phyloP scores from a whole-genome alignment of 2,888 invertebrate genomes.

The Caenorhabditis macrosperma region DNA sequence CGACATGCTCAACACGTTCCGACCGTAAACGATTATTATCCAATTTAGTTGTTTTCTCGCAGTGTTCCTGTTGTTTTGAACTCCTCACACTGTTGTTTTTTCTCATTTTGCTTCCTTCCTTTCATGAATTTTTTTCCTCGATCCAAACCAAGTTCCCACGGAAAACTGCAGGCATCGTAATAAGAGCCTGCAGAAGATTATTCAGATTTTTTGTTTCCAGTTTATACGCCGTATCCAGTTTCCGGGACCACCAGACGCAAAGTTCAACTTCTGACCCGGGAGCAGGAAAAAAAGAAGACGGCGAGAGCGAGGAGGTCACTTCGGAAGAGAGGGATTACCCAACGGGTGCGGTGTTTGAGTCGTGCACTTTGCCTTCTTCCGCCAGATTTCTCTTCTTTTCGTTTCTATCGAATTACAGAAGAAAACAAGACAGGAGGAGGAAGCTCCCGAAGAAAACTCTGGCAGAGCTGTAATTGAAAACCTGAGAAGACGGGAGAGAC shows the following conservation, averaged over 20 bases:
- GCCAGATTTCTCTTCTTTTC: constrained; percentile 13
- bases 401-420: constrained; percentile 31
- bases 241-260: constrained; percentile 14
- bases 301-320: constrained; percentile 22
- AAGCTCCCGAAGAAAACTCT: not conserved
- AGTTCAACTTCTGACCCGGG: constrained; percentile 43
- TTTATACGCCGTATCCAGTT: constrained; percentile 26
- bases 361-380: constrained; percentile 8
- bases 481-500: constrained; percentile 44
- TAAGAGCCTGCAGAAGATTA: constrained; percentile 25
- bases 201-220: constrained; percentile 17
- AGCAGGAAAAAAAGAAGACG: constrained; percentile 23
- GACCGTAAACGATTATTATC: too few relatives aligned
- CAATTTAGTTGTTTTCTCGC: too few relatives aligned
- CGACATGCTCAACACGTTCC: too few relatives aligned
- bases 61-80: too few relatives aligned
- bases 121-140: too few relatives aligned
- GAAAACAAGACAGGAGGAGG: not conserved
- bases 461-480: constrained; percentile 56
- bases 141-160: not conserved
- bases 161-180: constrained; percentile 11
- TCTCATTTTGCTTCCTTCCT: too few relatives aligned
- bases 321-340: constrained; percentile 38
- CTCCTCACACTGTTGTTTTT: too few relatives aligned
- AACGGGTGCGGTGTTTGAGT: constrained; percentile 4